A percentile compares a stretch with the other conserved stretches of the same genome.
These are phyloP conservation scores for Dreissena polymorpha DNA, from an alignment of 1,140 invertebrate genomes.

Conservation along the genomic window DNA sequence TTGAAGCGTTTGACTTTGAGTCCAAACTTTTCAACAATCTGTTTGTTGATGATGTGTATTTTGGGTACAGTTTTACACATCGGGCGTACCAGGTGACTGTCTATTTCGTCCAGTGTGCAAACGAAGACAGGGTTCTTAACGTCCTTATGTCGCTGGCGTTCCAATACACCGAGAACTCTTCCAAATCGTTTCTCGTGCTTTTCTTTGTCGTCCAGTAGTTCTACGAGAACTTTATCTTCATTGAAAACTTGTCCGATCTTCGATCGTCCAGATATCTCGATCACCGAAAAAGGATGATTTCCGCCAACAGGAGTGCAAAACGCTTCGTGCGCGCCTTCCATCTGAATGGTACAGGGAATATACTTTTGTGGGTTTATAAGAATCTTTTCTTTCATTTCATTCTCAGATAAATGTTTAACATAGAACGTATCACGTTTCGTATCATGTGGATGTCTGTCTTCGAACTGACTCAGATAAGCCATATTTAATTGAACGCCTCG, in stretches of 20 bases:
- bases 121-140: constrained; percentile 65
- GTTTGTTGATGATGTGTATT: constrained; percentile 61
- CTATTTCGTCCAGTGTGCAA: constrained; percentile 66
- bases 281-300: constrained; percentile 46
- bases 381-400: constrained; percentile 11
- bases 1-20: constrained; percentile 41
- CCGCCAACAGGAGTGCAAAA: constrained; percentile 54
- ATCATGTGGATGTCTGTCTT: not conserved
- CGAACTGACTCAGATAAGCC: constrained; percentile 29
- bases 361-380: constrained; percentile 53
- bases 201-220: constrained; percentile 59
- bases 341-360: constrained; percentile 61
- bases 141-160: constrained; percentile 48
- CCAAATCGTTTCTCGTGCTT: constrained; percentile 53
- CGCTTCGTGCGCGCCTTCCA: constrained; percentile 61
- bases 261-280: constrained; percentile 68
- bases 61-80: constrained; percentile 72
- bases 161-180: constrained; percentile 66
- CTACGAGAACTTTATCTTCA: constrained; percentile 73
- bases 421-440: constrained; percentile 18
- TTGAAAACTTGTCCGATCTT: constrained; percentile 70
- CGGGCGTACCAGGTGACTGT: constrained; percentile 69
- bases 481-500: constrained; percentile 19
- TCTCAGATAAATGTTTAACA: constrained; percentile 10
- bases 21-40: constrained; percentile 33